These are phyloP conservation scores for Dromaius novaehollandiae DNA, from an alignment of 2,113 vertebrate genomes.

Conservation along the genomic window DNA sequence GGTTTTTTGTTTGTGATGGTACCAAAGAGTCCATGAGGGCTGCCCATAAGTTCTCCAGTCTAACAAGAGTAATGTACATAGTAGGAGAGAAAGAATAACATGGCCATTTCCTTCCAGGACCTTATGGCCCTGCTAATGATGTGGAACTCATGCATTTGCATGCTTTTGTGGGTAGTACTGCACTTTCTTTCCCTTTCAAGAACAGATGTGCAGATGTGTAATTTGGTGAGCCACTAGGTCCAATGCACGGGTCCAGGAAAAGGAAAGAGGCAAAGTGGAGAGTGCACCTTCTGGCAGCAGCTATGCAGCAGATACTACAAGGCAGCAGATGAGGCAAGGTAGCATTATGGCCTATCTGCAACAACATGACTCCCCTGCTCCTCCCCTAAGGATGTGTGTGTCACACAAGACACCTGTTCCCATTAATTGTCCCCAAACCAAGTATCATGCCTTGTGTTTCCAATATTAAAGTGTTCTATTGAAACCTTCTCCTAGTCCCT, in stretches of 20 bases:
- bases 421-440: neutral
- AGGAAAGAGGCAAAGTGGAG: neutral
- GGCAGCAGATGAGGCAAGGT: neutral
- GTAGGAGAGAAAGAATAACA: neutral
- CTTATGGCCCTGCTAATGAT: neutral
- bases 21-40: neutral
- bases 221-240: neutral
- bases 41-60: neutral
- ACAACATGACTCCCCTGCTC: neutral
- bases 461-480: neutral
- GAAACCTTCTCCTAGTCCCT: neutral
- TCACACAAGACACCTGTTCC: neutral
- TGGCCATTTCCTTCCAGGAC: neutral
- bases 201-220: neutral
- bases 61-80: neutral
- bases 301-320: neutral
- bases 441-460: neutral
- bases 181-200: neutral
- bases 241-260: neutral
- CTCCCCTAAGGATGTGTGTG: accelerated
- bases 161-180: neutral
- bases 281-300: no score
- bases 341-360: neutral
- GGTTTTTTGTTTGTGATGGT: neutral
- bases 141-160: neutral